Base-by-base conservation (phyloP, 2,113 vertebrate genomes). In the Heloderma charlesbogerti region DNA sequence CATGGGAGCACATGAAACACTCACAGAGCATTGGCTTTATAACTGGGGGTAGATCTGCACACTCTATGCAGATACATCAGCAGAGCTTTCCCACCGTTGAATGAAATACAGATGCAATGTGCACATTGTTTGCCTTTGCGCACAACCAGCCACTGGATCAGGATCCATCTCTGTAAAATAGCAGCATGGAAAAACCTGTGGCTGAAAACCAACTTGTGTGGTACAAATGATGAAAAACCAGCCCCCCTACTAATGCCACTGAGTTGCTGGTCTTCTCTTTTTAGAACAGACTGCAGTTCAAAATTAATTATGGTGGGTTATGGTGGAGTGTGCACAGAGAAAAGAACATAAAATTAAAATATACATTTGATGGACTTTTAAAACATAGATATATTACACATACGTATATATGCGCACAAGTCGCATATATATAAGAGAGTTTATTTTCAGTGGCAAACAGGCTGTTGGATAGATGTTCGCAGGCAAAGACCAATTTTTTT, bases 401-500 rank as follows among this genome's bases (percentile, higher is more conserved):
- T 69, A 87, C 84, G 94, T 89, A 22, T 88, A 90, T 0, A 63
- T 92, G 93, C 87, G 92, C 86, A 93, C 34, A 6, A 3, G 84
- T 93, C 37, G 91, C 63, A 25, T 71, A 94, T 93, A 93, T 15
- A 93, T 86, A 88, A 27, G 84, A 90, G 88, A 34, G 37, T 92
- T 95, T 93, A 96, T 91, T 96, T 94, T 93, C 89, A 95, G 96
- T 97, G 95, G 94, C 95, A 96, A 97, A 97, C 97, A 95, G 95
- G 97, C 96, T 95, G 93, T 93, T 97, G 67, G 66, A 77, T 96
- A 95, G 92, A 97, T 96, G 95, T 95, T 97, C 91, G 97, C 97
- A 98, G 95, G 98, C 98, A 98, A 97, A 97, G 63, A 97, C 43
- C 91, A 97, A 63, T n/a, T n/a, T n/a, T n/a, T n/a, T n/a, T n/a